These are phyloP conservation scores for Plecturocebus donacophilus DNA, from an alignment of 2,113 vertebrate species.

Conservation along the genomic window DNA sequence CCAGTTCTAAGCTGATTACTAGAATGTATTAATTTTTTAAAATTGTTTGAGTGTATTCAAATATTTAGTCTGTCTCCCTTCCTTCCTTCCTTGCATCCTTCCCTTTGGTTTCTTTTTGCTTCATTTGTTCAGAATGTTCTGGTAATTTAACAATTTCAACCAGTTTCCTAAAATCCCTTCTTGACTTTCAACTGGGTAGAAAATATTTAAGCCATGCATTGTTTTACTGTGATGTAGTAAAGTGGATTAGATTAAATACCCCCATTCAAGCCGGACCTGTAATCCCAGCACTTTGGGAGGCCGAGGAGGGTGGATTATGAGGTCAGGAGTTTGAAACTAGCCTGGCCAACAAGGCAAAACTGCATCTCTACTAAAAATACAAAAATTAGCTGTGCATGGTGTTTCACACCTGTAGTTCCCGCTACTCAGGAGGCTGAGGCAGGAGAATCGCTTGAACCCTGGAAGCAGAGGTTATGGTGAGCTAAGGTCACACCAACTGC, in stretches of 20 bases:
- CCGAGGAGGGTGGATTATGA: too few species aligned
- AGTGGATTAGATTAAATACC: conserved; percentile 35
- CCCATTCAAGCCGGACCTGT: neutral
- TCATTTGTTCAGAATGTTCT: conserved; percentile 1
- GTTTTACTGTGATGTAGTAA: neutral
- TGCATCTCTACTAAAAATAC: too few species aligned
- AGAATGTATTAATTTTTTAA: neutral
- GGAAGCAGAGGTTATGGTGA: too few species aligned
- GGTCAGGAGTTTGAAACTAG: too few species aligned
- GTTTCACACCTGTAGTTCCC: too few species aligned
- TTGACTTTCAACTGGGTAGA: conserved; percentile 49
- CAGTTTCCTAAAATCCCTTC: conserved; percentile 34
- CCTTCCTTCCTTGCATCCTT: neutral
- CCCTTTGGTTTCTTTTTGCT: neutral
- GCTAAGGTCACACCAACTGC: too few species aligned
- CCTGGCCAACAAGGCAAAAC: too few species aligned
- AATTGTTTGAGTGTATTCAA: conserved; percentile 17
- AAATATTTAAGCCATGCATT: conserved; percentile 42
- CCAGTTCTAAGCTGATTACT: neutral
- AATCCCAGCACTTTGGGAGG: too few species aligned
- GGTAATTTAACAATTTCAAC: conserved; percentile 38
- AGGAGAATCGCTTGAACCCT: too few species aligned
- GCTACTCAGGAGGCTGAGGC: too few species aligned
- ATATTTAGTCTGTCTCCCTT: neutral
- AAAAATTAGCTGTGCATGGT: too few species aligned